Conservation (phyloP, 2,113 vertebrate species). For the Junco hyemalis region DNA sequence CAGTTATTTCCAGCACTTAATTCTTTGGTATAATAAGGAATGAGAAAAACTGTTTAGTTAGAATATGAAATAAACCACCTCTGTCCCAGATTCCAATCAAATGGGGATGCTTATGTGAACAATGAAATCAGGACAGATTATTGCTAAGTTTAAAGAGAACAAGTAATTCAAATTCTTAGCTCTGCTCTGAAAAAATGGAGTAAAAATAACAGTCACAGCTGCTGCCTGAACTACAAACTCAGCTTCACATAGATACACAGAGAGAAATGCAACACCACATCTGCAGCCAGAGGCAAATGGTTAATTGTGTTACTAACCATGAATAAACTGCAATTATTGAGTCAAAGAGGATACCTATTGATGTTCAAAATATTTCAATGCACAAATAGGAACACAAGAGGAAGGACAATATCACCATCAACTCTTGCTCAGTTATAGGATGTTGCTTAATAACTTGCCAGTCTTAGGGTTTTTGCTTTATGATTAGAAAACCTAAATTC, state of each 20-base stretch:
- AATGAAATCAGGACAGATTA: background rate
- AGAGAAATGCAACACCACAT: background rate
- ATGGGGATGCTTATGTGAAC: background rate
- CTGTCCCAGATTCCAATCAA: background rate
- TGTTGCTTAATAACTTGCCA: background rate
- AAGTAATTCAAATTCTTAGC: background rate
- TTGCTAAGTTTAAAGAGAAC: background rate
- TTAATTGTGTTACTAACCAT: background rate
- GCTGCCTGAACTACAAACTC: background rate
- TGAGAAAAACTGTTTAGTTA: background rate
- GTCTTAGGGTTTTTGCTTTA: background rate
- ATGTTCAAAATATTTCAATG: background rate
- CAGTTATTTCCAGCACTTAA: background rate
- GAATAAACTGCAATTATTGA: background rate
- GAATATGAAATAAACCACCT: background rate
- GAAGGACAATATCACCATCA: background rate
- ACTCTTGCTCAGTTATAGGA: background rate
- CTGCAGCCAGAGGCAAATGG: background rate
- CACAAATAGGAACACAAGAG: background rate
- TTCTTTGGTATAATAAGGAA: background rate
- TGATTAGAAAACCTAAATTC: background rate
- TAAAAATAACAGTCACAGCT: background rate
- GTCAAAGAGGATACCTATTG: background rate
- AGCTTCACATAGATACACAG: background rate
- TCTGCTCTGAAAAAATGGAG: background rate